Evolutionary conservation across 2,797 vertebrate genomes (phyloP).

Genomic region (Philypnodon macrostomus): DNA sequence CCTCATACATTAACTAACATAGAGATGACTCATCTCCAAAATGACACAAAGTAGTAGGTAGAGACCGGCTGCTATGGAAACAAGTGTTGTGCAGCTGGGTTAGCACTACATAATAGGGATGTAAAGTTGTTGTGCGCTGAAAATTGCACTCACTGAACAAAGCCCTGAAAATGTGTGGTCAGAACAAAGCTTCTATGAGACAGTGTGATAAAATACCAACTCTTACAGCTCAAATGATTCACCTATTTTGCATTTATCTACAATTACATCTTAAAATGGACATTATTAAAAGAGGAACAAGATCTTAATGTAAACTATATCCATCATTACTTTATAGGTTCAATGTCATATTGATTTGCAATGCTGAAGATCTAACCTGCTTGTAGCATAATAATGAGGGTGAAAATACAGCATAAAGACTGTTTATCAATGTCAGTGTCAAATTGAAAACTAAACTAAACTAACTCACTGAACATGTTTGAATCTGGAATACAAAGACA

Average conservation of each 20-base stretch:
- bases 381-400: slow-evolving; percentile 50
- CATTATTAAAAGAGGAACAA: slow-evolving; percentile 27
- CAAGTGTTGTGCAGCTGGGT: slow-evolving; percentile 16
- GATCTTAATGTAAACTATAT: slow-evolving; percentile 24
- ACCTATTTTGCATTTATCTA: slow-evolving; percentile 31
- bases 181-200: neutral
- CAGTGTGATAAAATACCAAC: neutral
- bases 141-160: slow-evolving; percentile 15
- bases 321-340: slow-evolving; percentile 41
- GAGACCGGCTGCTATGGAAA: slow-evolving; percentile 54
- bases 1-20: slow-evolving; percentile 25
- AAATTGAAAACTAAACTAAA: slow-evolving; percentile 35
- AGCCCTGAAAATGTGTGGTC: slow-evolving; percentile 2
- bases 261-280: slow-evolving; percentile 47
- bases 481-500: too few species aligned
- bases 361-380: slow-evolving; percentile 35
- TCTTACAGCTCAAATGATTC: slow-evolving; percentile 15
- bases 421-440: slow-evolving; percentile 54
- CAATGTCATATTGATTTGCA: slow-evolving; percentile 55
- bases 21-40: slow-evolving; percentile 33
- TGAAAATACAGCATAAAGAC: slow-evolving; percentile 18
- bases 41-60: slow-evolving; percentile 41
- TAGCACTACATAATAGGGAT: slow-evolving; percentile 15
- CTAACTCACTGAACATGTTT: too few species aligned
- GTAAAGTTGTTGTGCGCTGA: slow-evolving; percentile 9